Evolutionary conservation across 2,113 vertebrate genomes (phyloP), one percentile per base, ranked within the genome.

Genomic region (Columba livia): DNA sequence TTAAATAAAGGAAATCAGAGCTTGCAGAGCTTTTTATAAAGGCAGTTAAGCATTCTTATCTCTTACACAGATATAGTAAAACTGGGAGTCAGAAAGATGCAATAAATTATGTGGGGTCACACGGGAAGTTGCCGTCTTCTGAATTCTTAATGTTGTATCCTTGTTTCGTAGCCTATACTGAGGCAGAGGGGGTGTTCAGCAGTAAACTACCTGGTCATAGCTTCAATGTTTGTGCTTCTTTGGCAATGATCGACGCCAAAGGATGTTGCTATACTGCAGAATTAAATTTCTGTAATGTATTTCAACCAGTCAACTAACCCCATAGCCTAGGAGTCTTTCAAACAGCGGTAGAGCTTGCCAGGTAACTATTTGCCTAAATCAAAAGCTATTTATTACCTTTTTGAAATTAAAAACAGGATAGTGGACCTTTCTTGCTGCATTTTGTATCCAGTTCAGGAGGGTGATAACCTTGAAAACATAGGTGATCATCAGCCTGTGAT

Each of bases 281-380:
- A 89, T 90, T 34, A 83, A 62, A 71, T 74, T 71, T 84, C 23
- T 71, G 29, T 80, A 57, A 56, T 67, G 12, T 64, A 47, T 60
- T 88, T 62, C 51, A 61, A 4, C 81, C 70, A 29, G n/a, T 86
- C n/a, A 34, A 67, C 28, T 34, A 75, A 0, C 65, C 17, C 36
- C 53, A n/a, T 80, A 13, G 62, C 50, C 36, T 15, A 34, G 32
- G 12, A 70, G 42, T 62, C 51, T 42, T 58, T 86, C 50, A 66
- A 47, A 23, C 21, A 70, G 42, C 34, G 42, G 23, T 54, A 60
- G 79, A 90, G 79, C 83, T 89, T 93, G 60, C 92, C 89, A 89
- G 65, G 44, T 86, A 69, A 51, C 34, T 91, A 67, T 60, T 94
- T 85, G 56, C 15, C 40, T 62, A 72, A 90, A 90, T 90, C 58